phyloP scores from a whole-genome alignment of 30 jellyfish, hydroid and myxozoan species.

The Aurelia sp. region DNA sequence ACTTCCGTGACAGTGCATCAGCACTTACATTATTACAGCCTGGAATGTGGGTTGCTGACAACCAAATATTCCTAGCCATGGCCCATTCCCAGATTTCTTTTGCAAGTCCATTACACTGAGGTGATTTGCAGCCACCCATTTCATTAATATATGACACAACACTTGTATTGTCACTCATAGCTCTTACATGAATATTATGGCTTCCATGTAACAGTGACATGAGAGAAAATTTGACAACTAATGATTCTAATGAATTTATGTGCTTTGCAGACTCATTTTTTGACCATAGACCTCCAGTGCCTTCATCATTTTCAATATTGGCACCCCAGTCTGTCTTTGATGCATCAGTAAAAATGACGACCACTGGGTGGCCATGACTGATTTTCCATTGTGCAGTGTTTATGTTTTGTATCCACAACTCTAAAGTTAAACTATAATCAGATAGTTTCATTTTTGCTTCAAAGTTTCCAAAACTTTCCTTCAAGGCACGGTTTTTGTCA shows the following conservation, averaged over 20 bases:
- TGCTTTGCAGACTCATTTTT: constrained; percentile 28
- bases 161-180: no score
- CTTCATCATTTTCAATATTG: constrained; percentile 6
- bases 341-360: constrained; percentile 29
- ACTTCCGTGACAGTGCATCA: no score
- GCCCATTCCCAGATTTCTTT: no score
- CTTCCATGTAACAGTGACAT: no score
- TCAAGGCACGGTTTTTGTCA: constrained; percentile 28
- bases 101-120: no score
- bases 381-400: constrained; percentile 11
- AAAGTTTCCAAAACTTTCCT: constrained; percentile 40
- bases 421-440: constrained; percentile 19
- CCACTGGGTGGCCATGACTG: not conserved
- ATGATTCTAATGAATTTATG: constrained; percentile 17
- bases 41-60: no score
- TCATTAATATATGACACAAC: no score
- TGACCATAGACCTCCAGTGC: constrained; percentile 49
- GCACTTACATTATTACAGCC: no score
- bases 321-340: constrained; percentile 56
- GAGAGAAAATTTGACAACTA: no score
- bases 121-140: no score
- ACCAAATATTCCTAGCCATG: no score
- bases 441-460: constrained; percentile 33
- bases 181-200: no score
- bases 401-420: constrained; percentile 35